These are phyloP conservation scores for Epinephelus cyanopodus DNA, from an alignment of 2,113 vertebrate genomes.

Conservation along the genomic window DNA sequence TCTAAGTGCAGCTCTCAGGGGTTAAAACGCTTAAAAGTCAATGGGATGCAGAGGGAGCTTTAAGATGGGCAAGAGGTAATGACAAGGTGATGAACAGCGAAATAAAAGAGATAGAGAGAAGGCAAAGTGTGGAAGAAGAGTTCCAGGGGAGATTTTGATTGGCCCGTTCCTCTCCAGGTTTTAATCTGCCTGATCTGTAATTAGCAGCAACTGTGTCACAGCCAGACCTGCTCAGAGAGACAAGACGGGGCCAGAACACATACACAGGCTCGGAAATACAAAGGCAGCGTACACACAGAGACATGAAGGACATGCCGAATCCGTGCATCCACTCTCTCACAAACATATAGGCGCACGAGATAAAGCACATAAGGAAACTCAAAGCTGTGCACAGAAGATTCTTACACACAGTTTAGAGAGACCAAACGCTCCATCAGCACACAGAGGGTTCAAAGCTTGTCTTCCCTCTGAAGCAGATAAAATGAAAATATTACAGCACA, in stretches of 20 bases:
- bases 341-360: constrained; percentile 2
- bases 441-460: constrained; percentile 61
- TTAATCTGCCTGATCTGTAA: constrained; percentile 75
- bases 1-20: not conserved
- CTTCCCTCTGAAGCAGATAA: constrained; percentile 68
- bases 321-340: not conserved
- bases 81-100: constrained; percentile 5
- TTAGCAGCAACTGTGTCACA: constrained; percentile 66
- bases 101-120: constrained; percentile 13
- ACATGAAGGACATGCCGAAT: not conserved
- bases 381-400: constrained; percentile 19
- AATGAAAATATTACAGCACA: constrained; percentile 64
- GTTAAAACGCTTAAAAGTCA: constrained; percentile 24
- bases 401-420: constrained; percentile 47
- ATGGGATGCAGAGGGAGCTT: constrained; percentile 4
- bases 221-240: constrained; percentile 46
- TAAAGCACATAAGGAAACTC: not conserved
- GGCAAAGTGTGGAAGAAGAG: constrained; percentile 9
- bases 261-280: not conserved
- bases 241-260: not conserved
- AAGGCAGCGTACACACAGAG: not conserved
- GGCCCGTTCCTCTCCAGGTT: constrained; percentile 57
- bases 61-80: constrained; percentile 15
- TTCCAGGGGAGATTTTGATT: constrained; percentile 72
- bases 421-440: constrained; percentile 61